Evolutionary conservation across 2,113 vertebrate genomes (phyloP).

Genomic region (Carassius carassius): DNA sequence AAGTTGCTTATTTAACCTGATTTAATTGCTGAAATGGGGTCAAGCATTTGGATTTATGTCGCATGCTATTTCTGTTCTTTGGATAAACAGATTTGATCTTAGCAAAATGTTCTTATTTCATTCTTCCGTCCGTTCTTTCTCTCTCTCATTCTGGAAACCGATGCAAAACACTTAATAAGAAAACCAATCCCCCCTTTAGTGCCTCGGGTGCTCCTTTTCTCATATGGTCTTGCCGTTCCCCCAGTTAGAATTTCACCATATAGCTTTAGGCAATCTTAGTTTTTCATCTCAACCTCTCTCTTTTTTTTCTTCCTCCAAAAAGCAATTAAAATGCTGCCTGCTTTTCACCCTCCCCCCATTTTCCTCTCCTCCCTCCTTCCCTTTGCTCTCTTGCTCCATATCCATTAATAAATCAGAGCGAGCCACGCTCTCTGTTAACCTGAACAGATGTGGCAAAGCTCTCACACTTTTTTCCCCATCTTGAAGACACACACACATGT

Average conservation of each 20-base stretch:
- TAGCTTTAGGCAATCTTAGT: conserved; percentile 81
- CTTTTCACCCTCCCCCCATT: conserved; percentile 66
- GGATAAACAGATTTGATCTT: conserved; percentile 55
- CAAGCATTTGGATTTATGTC: conserved; percentile 7
- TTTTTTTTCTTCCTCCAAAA: conserved; percentile 63
- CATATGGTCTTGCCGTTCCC: conserved; percentile 86
- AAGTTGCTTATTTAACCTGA: conserved; percentile 49
- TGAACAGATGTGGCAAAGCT: conserved; percentile 54
- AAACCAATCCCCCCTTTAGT: conserved; percentile 83
- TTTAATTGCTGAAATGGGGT: conserved; percentile 50
- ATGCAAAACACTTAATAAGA: conserved; percentile 86
- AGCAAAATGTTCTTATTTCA: conserved; percentile 58
- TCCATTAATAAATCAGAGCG: conserved; percentile 61
- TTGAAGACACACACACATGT: background rate
- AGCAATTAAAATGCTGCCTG: conserved; percentile 87
- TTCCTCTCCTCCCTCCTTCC: conserved; percentile 36
- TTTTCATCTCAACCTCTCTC: conserved; percentile 84
- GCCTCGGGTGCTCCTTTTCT: conserved; percentile 81
- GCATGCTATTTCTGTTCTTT: conserved; percentile 45
- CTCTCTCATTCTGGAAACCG: conserved; percentile 81
- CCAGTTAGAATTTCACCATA: conserved; percentile 87
- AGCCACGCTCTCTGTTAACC: conserved; percentile 51
- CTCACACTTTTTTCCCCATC: conserved; percentile 40
- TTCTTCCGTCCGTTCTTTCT: conserved; percentile 65
- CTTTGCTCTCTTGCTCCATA: conserved; percentile 63